Base-by-base conservation (phyloP, 2,113 vertebrate species). In the Rissa tridactyla region DNA sequence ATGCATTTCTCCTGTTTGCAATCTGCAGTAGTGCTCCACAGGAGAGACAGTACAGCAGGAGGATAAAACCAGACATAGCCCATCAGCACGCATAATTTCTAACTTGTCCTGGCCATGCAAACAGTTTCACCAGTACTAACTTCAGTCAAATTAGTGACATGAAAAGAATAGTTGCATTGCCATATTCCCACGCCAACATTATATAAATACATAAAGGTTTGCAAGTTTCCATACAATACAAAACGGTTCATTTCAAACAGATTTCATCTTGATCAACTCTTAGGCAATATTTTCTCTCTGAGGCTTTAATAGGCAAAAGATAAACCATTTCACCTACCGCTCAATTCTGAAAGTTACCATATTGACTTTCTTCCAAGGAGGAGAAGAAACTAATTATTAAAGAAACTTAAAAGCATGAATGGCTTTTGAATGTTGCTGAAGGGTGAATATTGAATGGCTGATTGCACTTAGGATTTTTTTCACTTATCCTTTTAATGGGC, bases 401-500 rank as follows among this genome's bases (percentile, higher is more conserved):
- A 85, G 54, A 70, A 80, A 82, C 69, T 77, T 81, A 88, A 81
- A 94, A 91, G 38, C 69, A 68, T 22, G 11, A 84, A 42, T 52
- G 27, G 52, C 32, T 94, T 81, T 81, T 44, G 27, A 93, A 68
- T 78, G 44, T 82, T 93, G 76, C 88, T 84, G 82, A 86, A 34
- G 79, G 55, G 26, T 85, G 79, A 96, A 81, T 90, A 78, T 32
- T 88, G 82, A 95, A 78, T 0, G 5, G 62, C 34, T 95, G 76
- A 93, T 36, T 93, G 71, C 72, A 71, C 64, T 83, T 75, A 40
- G 57, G 19, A 36, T 91, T 92, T 92, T 55, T 95, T 92, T 73
- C 78, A 92, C 29, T 93, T 88, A 70, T 73, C 72, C 83, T 90
- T 96, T 70, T 81, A 95, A 95, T 89, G 26, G 42, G 34, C 23